Evolutionary conservation across 2,113 vertebrate species (phyloP).

Genomic region (Toxostoma redivivum): DNA sequence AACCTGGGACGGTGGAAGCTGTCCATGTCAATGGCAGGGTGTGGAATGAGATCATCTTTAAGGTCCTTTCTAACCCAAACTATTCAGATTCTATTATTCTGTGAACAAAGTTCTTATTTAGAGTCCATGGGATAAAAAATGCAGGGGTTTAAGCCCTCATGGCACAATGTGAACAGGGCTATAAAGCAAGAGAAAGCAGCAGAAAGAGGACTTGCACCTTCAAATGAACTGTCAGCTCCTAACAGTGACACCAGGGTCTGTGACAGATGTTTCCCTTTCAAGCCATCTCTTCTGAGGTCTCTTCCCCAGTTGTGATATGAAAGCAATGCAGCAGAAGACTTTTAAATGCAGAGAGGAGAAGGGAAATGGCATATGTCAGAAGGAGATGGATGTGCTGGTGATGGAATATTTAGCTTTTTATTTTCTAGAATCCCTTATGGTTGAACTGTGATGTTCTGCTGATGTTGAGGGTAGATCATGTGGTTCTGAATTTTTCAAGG

Average conservation of each 20-base stretch:
- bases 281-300: neutral
- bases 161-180: neutral
- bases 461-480: neutral
- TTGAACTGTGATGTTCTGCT: neutral
- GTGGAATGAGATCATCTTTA: neutral
- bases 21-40: neutral
- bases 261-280: constrained; percentile 22
- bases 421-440: neutral
- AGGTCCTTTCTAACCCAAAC: neutral
- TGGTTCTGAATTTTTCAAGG: neutral
- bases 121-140: neutral
- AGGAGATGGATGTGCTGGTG: neutral
- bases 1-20: neutral
- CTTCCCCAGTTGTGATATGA: neutral
- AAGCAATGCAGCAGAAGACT: neutral
- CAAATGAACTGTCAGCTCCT: neutral
- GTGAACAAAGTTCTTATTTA: rapidly evolving
- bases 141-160: neutral
- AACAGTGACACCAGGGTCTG: neutral
- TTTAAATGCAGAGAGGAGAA: constrained; percentile 31
- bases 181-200: neutral
- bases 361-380: neutral
- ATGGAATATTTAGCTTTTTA: neutral
- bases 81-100: neutral
- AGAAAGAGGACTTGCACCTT: neutral